Base-by-base conservation (phyloP, 2,888 invertebrate genomes). In the Itoplectis maculator region DNA sequence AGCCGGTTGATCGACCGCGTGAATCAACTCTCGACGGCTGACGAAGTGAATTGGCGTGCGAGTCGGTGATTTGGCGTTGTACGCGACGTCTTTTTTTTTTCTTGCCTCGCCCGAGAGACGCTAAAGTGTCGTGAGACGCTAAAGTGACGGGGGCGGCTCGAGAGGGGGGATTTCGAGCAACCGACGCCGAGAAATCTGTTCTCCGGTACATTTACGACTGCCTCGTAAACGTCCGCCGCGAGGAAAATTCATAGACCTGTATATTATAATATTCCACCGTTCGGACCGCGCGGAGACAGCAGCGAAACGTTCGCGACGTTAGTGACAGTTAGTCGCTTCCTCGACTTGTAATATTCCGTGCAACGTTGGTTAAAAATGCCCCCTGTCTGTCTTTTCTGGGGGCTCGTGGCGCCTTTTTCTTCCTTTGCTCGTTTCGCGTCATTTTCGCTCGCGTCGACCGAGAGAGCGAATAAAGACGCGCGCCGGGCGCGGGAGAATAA, bases 161-260 rank as follows among this genome's bases (percentile, higher is more conserved):
- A 5, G n/a, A 35, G 20, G 69, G 18, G 51, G 51, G n/a, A 29
- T 29, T 29, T 78, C 61, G n/a, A 54, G 74, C n/a, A 61, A 75
- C 59, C 20, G n/a, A n/a, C n/a, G 70, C 23, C 68, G 54, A 78
- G 68, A 79, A 59, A 81, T 81, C 65, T 80, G 68, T 70, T 79
- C 73, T 65, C 56, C 13, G 79, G 56, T 61, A 66, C 82, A 82
- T 91, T 90, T 90, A 91, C 89, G 91, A 89, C 88, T 84, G 84
- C 82, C 88, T 90, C 91, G 89, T 91, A 91, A 91, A 91, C 76
- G 91, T 90, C 90, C 82, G 81, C 61, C 72, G 81, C 75, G 86
- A 77, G 85, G 80, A 85, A 88, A 90, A 89, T 90, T 90, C 88
- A 90, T 90, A 88, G 90, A 86, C 87, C 90, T 87, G 85, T 88